phyloP scores from a whole-genome alignment of 2,113 vertebrate species.

The Zosterops lateralis region DNA sequence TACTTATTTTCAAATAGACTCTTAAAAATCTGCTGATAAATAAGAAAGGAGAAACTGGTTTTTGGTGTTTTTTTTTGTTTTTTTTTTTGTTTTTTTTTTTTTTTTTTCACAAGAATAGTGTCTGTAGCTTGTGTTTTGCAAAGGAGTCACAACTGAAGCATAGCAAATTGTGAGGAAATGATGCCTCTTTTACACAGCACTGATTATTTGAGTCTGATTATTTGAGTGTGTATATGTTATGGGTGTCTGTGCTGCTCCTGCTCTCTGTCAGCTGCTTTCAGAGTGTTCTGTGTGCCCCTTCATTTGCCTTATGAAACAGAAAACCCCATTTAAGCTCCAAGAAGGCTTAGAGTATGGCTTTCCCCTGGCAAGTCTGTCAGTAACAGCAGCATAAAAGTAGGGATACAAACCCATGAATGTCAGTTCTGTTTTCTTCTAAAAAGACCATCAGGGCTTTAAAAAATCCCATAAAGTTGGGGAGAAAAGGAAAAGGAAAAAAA shows the following conservation, averaged over 20 bases:
- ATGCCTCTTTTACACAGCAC: neutral
- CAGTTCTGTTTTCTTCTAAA: neutral
- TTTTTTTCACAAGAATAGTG: neutral
- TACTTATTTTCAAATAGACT: neutral
- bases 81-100: neutral
- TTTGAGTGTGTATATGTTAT: no score
- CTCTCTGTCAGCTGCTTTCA: neutral
- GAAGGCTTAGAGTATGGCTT: neutral
- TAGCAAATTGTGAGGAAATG: constrained; percentile 14
- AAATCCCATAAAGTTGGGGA: fast-evolving
- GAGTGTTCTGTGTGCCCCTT: neutral
- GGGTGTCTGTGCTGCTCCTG: neutral
- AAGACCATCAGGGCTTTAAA: neutral
- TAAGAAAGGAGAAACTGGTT: neutral
- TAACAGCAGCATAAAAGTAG: neutral
- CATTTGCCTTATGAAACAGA: neutral
- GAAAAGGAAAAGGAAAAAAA: neutral
- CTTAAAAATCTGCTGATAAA: neutral
- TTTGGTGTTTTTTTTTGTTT: no score
- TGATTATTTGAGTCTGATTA: neutral
- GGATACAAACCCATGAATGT: neutral
- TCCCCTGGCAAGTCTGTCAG: neutral
- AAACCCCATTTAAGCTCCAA: neutral
- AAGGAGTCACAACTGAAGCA: constrained; percentile 6
- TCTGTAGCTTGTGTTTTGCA: neutral